phyloP scores from a whole-genome alignment of 2,797 vertebrate species.

The Eremophila alpestris region DNA sequence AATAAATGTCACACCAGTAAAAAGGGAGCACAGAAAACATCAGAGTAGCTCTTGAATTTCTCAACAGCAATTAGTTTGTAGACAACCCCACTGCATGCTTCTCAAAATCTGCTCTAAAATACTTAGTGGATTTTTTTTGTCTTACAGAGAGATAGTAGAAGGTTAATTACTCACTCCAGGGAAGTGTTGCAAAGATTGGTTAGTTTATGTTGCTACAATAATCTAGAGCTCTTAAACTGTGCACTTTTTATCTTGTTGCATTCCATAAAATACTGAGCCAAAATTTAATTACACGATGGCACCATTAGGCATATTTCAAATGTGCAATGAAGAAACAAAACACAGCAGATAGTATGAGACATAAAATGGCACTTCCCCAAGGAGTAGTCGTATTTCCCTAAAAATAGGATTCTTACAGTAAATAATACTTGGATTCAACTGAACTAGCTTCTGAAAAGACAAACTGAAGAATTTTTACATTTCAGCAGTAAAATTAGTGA shows the following conservation, averaged over 20 bases:
- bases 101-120: not conserved
- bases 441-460: not conserved
- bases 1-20: not conserved
- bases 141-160: not conserved
- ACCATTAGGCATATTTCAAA: not conserved
- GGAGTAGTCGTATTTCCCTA: not conserved
- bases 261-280: not conserved
- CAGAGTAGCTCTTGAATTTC: not conserved
- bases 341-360: not conserved
- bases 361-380: not conserved
- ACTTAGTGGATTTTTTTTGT: not conserved
- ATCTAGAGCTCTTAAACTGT: not conserved
- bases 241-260: not conserved
- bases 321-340: not conserved
- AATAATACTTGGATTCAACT: not conserved
- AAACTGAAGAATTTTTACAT: not conserved
- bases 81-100: not conserved
- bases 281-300: conserved; percentile 15
- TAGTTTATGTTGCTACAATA: not conserved
- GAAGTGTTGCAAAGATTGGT: not conserved
- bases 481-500: not conserved
- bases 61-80: not conserved
- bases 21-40: not conserved
- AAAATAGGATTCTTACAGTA: not conserved
- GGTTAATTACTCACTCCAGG: not conserved